Percentiles rank a stretch among this genome's conserved stretches.
These are phyloP conservation scores for Cossypha heuglini DNA, from an alignment of 2,797 vertebrate species.

Conservation along the genomic window DNA sequence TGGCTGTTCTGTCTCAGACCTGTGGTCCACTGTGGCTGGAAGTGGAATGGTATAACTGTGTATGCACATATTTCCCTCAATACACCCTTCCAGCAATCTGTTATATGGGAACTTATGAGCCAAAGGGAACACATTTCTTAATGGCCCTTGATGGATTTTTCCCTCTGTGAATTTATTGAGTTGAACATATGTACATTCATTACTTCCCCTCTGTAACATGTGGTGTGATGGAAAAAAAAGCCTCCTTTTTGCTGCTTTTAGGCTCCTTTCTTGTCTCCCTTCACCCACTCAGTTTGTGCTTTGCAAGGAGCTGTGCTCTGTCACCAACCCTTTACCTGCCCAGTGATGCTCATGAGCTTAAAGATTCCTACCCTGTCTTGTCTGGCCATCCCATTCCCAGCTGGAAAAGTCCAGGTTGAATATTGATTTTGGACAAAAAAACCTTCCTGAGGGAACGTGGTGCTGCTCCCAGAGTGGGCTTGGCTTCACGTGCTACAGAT, in stretches of 20 bases:
- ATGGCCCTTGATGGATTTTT: slow-evolving; percentile 36
- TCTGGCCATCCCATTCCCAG: neutral
- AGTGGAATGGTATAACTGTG: neutral
- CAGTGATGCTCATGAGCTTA: fast-evolving
- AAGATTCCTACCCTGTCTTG: neutral
- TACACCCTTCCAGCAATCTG: neutral
- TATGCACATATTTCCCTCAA: neutral
- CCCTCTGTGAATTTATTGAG: slow-evolving; percentile 17
- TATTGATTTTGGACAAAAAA: neutral
- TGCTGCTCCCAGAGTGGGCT: neutral
- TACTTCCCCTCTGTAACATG: neutral
- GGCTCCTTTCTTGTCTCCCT: neutral
- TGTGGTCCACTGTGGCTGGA: neutral
- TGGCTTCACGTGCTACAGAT: fast-evolving
- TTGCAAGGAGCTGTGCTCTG: neutral
- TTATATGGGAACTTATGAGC: neutral
- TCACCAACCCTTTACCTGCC: fast-evolving
- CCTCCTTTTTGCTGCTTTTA: neutral
- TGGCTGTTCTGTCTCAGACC: neutral
- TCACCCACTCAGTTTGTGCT: neutral
- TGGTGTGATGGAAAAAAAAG: neutral
- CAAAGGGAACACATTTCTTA: slow-evolving; percentile 37
- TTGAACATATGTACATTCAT: neutral
- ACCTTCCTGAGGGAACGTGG: neutral
- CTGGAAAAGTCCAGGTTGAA: fast-evolving